These are phyloP conservation scores for Tetramorium alpestre DNA, from an alignment of 1,140 invertebrate species.

Conservation along the genomic window DNA sequence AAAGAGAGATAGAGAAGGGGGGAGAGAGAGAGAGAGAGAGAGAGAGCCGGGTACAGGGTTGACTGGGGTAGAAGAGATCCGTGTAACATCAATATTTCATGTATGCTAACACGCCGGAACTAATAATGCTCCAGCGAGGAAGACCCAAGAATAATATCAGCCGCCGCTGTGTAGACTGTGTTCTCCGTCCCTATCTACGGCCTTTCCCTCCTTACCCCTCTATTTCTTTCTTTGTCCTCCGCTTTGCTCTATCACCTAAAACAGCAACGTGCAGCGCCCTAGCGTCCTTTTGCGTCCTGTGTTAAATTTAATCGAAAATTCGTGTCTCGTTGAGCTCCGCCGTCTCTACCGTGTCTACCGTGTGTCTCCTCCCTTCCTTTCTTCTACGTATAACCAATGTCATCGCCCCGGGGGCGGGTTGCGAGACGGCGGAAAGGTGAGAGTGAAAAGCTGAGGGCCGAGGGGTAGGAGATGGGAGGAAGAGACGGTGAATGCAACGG, in stretches of 20 bases:
- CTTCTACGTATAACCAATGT: conserved; percentile 44
- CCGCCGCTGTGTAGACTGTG: conserved; percentile 72
- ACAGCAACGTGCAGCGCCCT: conserved; percentile 21
- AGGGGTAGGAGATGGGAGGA: conserved; percentile 30
- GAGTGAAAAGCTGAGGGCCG: background rate
- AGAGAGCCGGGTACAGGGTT: conserved; percentile 53
- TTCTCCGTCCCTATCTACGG: conserved; percentile 51
- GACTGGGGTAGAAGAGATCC: conserved; percentile 66
- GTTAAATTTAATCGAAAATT: conserved; percentile 76
- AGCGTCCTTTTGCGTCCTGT: conserved; percentile 59
- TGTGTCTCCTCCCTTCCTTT: conserved; percentile 4
- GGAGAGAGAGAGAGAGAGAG: conserved; percentile 39
- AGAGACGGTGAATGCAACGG: conserved; percentile 34
- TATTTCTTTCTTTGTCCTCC: conserved; percentile 49
- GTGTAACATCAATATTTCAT: conserved; percentile 86
- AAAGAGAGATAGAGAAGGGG: background rate
- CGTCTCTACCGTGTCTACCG: conserved; percentile 6
- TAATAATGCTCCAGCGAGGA: conserved; percentile 84
- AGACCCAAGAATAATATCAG: conserved; percentile 86
- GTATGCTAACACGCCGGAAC: conserved; percentile 86
- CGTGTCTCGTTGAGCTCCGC: conserved; percentile 62
- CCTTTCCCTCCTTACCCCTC: conserved; percentile 21
- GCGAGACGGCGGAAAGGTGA: conserved; percentile 46
- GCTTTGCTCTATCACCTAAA: conserved; percentile 51
- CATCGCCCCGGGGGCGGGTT: conserved; percentile 7